Percentiles rank a stretch among this genome's conserved stretches.
Conservation (phyloP, 2,113 vertebrate genomes). For the Cygnus atratus region DNA sequence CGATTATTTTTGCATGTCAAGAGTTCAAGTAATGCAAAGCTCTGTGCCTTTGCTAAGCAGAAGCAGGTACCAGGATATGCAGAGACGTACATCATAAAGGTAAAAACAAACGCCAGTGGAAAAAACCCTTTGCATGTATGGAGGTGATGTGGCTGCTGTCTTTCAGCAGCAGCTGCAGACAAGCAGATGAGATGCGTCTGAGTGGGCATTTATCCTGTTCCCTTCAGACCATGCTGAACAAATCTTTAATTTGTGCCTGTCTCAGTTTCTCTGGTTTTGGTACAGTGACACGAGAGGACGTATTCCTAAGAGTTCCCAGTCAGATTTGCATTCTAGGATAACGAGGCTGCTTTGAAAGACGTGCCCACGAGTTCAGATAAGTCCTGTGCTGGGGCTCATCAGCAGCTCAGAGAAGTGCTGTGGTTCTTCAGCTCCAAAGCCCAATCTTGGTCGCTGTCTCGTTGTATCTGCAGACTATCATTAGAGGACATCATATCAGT, state of each 20-base stretch:
- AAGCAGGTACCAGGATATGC: neutral
- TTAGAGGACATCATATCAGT: neutral
- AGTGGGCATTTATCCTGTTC: neutral
- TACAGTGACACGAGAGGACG: rapidly evolving
- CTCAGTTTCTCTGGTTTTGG: neutral
- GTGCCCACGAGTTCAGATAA: neutral
- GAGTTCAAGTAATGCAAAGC: neutral
- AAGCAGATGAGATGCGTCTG: neutral
- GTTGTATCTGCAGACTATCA: neutral
- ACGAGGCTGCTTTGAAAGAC: neutral
- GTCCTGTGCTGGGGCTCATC: neutral
- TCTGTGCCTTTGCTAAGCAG: neutral
- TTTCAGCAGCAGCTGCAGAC: neutral
- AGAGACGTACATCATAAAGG: neutral
- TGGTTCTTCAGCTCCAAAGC: neutral
- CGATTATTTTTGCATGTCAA: neutral
- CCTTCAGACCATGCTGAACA: neutral
- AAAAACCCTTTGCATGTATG: neutral
- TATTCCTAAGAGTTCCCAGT: neutral
- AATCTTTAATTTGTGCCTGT: neutral
- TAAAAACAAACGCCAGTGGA: too few species aligned
- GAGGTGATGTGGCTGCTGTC: too few species aligned
- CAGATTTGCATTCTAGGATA: neutral
- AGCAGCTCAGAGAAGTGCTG: neutral
- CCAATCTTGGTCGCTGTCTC: rapidly evolving